A percentile compares a stretch with the other conserved stretches of the same genome.
phyloP scores from a whole-genome alignment of 2,797 vertebrate species.

The Peromyscus melanophrys region DNA sequence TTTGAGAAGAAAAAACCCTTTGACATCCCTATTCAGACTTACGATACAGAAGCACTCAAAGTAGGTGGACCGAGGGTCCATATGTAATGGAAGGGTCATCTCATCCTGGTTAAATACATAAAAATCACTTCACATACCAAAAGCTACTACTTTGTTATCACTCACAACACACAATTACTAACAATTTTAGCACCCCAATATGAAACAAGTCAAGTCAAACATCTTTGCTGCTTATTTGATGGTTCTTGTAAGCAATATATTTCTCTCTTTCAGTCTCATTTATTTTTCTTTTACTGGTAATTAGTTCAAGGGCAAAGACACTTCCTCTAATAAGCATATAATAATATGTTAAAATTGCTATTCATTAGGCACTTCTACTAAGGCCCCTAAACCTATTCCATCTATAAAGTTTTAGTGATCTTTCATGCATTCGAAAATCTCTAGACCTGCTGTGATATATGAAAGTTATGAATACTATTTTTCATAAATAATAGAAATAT shows the following conservation, averaged over 20 bases:
- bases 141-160: not conserved
- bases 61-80: not conserved
- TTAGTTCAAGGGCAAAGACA: not conserved
- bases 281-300: not conserved
- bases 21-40: not conserved
- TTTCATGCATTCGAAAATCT: not conserved
- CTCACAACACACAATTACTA: not conserved
- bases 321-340: not conserved
- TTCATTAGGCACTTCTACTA: not conserved
- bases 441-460: not conserved
- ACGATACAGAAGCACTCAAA: constrained; percentile 2
- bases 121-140: constrained; percentile 5
- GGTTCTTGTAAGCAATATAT: not conserved
- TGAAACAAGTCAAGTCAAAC: not conserved
- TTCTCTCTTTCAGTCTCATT: not conserved
- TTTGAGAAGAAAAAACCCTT: constrained; percentile 14
- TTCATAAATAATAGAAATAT: not conserved
- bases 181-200: not conserved
- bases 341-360: not conserved
- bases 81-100: not conserved
- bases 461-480: not conserved
- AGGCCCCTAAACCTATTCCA: not conserved
- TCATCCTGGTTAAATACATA: constrained; percentile 28
- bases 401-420: not conserved
- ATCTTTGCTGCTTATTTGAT: not conserved